Percentiles rank a stretch among this genome's conserved stretches.
phyloP scores from a whole-genome alignment of 2,797 vertebrate genomes.

The Helicolenus hilgendorfi region DNA sequence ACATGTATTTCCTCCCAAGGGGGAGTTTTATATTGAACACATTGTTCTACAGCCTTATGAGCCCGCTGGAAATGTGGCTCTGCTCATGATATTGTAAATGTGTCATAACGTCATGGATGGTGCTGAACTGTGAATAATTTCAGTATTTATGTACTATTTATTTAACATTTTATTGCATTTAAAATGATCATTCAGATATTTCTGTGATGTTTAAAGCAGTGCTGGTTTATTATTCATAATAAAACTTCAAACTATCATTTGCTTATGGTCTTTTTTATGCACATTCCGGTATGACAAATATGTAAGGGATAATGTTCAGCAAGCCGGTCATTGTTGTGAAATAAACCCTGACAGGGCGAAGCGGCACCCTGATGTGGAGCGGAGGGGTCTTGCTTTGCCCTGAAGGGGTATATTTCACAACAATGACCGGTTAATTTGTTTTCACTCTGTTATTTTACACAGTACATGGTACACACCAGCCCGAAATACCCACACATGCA shows the following conservation, averaged over 20 bases:
- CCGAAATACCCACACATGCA: no score
- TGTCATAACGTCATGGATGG: neutral
- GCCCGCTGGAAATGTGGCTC: constrained; percentile 1
- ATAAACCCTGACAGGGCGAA: no score
- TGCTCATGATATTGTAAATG: constrained; percentile 9
- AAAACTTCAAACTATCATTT: neutral
- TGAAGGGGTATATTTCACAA: no score
- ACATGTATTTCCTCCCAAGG: constrained; percentile 69
- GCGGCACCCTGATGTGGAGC: no score
- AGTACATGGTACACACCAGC: no score
- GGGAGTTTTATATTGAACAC: constrained; percentile 81
- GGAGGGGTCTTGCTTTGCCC: no score
- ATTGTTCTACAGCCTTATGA: constrained; percentile 76
- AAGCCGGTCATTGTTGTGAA: no score
- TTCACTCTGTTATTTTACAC: no score
- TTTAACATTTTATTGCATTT: constrained; percentile 4
- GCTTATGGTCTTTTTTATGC: neutral
- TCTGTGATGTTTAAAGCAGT: constrained; percentile 12
- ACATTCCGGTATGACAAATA: neutral
- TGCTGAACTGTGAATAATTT: constrained; percentile 60
- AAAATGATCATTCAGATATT: neutral
- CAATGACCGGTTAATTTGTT: no score
- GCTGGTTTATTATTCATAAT: constrained; percentile 9
- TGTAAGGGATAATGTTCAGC: neutral
- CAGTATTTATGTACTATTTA: constrained; percentile 71